Evolutionary conservation across 2,888 invertebrate species (phyloP), one percentile per base, ranked within the genome.

Genomic region (Malthinus flaveolus): DNA sequence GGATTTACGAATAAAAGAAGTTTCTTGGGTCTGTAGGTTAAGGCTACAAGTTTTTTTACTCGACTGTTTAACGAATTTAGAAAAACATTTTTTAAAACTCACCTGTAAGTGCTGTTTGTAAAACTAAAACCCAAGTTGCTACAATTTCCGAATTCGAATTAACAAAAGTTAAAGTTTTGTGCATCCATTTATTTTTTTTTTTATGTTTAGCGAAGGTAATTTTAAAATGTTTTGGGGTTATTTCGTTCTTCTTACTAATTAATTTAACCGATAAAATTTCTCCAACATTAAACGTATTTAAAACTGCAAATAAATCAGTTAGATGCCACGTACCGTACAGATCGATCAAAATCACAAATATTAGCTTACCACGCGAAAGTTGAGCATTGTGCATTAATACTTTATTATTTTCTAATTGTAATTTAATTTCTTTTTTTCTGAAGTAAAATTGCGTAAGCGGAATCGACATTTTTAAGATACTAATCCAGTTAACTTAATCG

Each of bases 1-100:
- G 94, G 94, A 79, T 94, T 94, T 1, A 94, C 85, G 78, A 94
- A 92, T 10, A 93, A 80, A 49, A 93, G 77, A 37, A 94, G 78
- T 49, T 84, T 84, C 65, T 84, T 85, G 5, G 93, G 91, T 46
- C 93, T 83, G 68, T 80, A 79, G 3, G 73, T 74, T 34, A 83
- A 74, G 63, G 76, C 85, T 85, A 69, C 9, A 76, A 73, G 55
- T 62, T 75, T 79, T 76, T 68, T 84, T 78, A 23, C 23, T 23
- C 5, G 2, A 5, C 23, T 23, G 64, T 78, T 73, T 52, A 84
- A 72, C 23, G 5, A 23, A 5, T 23, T 23, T 5, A 23, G 5
- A 23, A 2, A 23, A 23, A 23, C 23, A 23, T 80, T 80, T 69
- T 82, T 81, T 52, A 23, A 23, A 5, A 23, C 2, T 23, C 5